A percentile compares a stretch with the other conserved stretches of the same genome.
Evolutionary conservation across 2,113 vertebrate species (phyloP).

Genomic region (Calyptomena viridis): DNA sequence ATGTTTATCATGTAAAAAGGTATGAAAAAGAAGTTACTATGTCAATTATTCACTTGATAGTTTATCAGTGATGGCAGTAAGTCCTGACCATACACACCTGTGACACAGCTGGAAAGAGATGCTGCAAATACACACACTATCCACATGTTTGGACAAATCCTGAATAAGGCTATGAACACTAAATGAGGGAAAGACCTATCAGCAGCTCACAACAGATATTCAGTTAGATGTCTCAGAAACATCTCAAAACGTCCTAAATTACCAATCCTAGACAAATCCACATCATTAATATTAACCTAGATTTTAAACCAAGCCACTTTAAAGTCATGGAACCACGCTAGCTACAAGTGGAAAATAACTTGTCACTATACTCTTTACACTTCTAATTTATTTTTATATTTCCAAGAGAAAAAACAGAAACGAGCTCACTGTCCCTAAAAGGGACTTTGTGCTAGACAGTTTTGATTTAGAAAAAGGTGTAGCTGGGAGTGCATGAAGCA

Average conservation of each 20-base stretch:
- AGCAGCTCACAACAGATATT: neutral
- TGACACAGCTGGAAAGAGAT: neutral
- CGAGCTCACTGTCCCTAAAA: neutral
- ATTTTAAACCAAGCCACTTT: neutral
- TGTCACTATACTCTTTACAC: neutral
- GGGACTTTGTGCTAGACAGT: neutral
- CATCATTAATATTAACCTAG: neutral
- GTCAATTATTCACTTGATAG: neutral
- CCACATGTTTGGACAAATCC: neutral
- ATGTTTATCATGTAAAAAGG: neutral
- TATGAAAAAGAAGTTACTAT: neutral
- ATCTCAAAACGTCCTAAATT: neutral
- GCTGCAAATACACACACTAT: neutral
- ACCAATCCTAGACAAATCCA: neutral
- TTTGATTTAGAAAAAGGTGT: neutral
- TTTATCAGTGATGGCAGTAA: neutral
- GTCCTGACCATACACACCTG: neutral
- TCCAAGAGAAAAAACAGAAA: neutral
- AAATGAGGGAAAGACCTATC: neutral
- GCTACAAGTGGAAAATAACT: neutral
- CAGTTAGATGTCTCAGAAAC: neutral
- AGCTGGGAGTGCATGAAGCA: fast-evolving
- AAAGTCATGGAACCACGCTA: neutral
- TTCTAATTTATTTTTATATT: neutral
- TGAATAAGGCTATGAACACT: neutral